Percentiles rank a stretch among this genome's conserved stretches.
These are phyloP conservation scores for Riparia riparia DNA, from an alignment of 2,113 vertebrate species.

Conservation along the genomic window DNA sequence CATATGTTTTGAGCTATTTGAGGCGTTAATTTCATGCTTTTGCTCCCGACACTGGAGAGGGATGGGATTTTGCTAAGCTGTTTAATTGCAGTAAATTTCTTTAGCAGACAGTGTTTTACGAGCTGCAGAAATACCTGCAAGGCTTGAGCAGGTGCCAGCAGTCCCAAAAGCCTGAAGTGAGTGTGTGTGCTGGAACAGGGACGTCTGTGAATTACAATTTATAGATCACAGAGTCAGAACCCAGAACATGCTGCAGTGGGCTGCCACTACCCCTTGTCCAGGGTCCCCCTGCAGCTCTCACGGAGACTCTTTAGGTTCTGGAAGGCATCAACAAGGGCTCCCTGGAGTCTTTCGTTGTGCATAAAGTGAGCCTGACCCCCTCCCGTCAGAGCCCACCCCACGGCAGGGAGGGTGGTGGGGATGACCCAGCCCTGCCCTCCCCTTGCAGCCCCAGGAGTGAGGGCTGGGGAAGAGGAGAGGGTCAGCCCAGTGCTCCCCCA, in stretches of 20 bases:
- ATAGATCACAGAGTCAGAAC: neutral
- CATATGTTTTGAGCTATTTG: neutral
- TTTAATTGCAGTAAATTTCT: slow-evolving; percentile 3
- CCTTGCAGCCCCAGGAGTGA: rapidly evolving
- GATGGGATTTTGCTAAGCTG: neutral
- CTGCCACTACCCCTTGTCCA: neutral
- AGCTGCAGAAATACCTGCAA: neutral
- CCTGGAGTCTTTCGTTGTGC: neutral
- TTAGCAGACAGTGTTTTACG: neutral
- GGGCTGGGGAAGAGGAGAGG: neutral
- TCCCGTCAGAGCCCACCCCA: too few species aligned
- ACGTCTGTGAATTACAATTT: neutral
- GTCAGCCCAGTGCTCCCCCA: neutral
- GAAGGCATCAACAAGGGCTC: neutral
- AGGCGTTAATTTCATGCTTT: neutral
- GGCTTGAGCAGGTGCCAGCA: neutral
- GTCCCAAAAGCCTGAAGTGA: neutral
- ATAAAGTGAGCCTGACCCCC: rapidly evolving
- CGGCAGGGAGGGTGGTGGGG: neutral
- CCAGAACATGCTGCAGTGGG: neutral
- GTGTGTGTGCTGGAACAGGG: neutral
- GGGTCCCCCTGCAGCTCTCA: neutral
- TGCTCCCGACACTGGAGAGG: neutral
- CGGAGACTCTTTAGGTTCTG: neutral
- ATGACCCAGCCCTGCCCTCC: neutral